Percentiles rank a stretch among this genome's conserved stretches.
These are phyloP conservation scores for Phenganax subtilis DNA, from an alignment of 92 coral and sea anemone species.

Conservation along the genomic window DNA sequence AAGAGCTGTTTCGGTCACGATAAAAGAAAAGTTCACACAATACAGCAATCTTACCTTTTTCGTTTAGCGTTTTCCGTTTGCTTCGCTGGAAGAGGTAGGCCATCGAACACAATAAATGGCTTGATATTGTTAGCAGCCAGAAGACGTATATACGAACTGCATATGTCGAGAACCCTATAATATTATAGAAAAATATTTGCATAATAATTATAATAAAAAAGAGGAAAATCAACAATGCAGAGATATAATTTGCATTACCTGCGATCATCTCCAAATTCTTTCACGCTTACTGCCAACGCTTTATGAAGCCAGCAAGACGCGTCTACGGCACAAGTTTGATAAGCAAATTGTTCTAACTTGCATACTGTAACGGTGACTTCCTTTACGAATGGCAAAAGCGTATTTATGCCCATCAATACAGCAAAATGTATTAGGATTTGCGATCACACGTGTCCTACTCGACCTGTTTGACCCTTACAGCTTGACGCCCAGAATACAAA, in stretches of 20 bases:
- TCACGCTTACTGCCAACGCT: neutral
- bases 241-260: neutral
- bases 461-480: too few species aligned
- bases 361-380: neutral
- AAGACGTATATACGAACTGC: neutral
- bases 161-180: neutral
- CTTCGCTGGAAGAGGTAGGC: neutral
- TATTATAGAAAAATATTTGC: neutral
- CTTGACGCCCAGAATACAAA: too few species aligned
- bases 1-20: too few species aligned
- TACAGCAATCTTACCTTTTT: neutral
- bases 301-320: conserved; percentile 7
- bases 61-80: neutral
- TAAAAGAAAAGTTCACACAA: too few species aligned
- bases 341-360: neutral
- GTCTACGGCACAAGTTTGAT: neutral
- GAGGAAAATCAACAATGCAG: neutral
- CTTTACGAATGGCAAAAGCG: neutral
- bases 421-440: too few species aligned
- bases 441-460: neutral
- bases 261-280: conserved; percentile 13
- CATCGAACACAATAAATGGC: neutral
- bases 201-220: neutral
- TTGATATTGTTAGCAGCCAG: neutral
- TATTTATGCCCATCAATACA: conserved; percentile 6